Conservation (phyloP, 2,113 vertebrate species). For the Cynopterus brachyotis region DNA sequence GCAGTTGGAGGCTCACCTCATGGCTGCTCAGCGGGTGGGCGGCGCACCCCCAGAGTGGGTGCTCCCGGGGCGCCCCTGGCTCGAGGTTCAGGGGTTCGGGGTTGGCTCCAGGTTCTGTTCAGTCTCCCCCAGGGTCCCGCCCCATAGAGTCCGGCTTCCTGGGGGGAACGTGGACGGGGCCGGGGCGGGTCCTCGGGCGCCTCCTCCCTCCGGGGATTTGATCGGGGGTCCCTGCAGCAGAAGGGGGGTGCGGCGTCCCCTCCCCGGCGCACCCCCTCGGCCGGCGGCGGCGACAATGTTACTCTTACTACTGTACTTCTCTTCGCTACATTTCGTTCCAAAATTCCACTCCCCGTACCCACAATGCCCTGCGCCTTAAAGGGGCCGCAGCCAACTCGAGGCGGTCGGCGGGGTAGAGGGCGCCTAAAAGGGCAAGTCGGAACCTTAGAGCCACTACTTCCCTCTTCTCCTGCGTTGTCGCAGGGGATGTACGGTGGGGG, state of each 20-base stretch:
- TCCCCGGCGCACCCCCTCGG: constrained; percentile 54
- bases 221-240: background rate
- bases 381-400: constrained; percentile 38
- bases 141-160: constrained; percentile 73
- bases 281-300: constrained; percentile 52
- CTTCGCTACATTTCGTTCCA: constrained; percentile 73
- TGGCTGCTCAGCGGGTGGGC: constrained; percentile 59
- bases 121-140: constrained; percentile 68
- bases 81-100: constrained; percentile 46
- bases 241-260: constrained; percentile 31
- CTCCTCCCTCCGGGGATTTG: background rate
- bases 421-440: constrained; percentile 61
- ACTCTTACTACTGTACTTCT: constrained; percentile 72
- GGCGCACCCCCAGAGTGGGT: constrained; percentile 50
- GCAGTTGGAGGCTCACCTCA: constrained; percentile 68
- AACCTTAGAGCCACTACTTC: constrained; percentile 28
- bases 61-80: constrained; percentile 64
- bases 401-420: background rate
- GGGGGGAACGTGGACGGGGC: constrained; percentile 51
- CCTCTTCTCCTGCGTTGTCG: background rate
- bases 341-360: constrained; percentile 77
- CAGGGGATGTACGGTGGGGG: background rate
- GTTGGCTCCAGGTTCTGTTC: constrained; percentile 53
- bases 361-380: constrained; percentile 80
- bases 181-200: constrained; percentile 22